Base-by-base conservation (phyloP, 2,888 invertebrate species). In the Rhamphomyia laevipes region DNA sequence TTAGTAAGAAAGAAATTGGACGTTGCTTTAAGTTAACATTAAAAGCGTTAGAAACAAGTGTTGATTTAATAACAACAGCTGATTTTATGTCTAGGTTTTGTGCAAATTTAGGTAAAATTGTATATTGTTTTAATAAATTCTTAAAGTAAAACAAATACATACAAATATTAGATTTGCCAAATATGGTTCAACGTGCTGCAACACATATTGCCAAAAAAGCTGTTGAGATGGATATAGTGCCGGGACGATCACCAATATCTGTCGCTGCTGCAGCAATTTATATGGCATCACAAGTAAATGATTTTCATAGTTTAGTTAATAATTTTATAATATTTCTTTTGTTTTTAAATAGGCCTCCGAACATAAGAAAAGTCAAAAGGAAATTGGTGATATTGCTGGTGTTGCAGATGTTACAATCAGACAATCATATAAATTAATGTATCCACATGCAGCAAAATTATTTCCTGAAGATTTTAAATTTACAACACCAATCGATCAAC, bases 1-100 rank as follows among this genome's bases (percentile, higher is more conserved):
- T 99, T 50, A 95, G 96, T 62, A 99, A 99, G 73, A 95, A 97
- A 63, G 99, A 99, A 74, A 99, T 99, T 51, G 99, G 99, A 1
- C 75, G 96, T 56, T 97, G 97, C 67, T 99, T 99, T 71, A 97
- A 97, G 64, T 71, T 97, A 40, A 99, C 99, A 52, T 74, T 97
- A 37, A 95, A 95, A 67, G 94, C 92, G 0, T 73, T 99, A 46
- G 94, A 96, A 67, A 99, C 97, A 0, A 95, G 90, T 31, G 94
- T 99, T 9, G 95, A 96, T 65, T 80, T 95, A 50, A 97, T 99
- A 51, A 99, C 96, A 0, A 97, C 96, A 1, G 95, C 92, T 1
- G 99, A 99, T 67, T 99, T 99, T 68, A 99, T 99, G 97, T 95
- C 94, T 23, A 78, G 91, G 57, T 99, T 99, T 74, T 99, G 99